Evolutionary conservation across 1,140 invertebrate genomes (phyloP).

Genomic region (Heterodera carotae): DNA sequence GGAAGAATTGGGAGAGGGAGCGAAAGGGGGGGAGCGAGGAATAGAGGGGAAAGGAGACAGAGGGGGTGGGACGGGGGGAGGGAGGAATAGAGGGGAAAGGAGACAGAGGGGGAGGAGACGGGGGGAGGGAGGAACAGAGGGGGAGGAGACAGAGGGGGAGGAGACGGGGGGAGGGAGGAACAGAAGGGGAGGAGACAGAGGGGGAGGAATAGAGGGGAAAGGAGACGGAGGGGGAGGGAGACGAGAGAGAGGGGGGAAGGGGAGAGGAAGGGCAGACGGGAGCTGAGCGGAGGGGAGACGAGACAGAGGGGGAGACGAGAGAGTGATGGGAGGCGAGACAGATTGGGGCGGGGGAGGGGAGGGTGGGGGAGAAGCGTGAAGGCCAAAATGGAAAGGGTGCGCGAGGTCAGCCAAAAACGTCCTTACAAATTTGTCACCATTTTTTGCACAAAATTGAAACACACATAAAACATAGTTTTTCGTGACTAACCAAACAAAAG

Average conservation of each 20-base stretch:
- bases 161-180: neutral
- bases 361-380: too few relatives aligned
- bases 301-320: neutral
- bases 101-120: neutral
- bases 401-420: too few relatives aligned
- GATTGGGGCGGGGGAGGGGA: too few relatives aligned
- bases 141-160: neutral
- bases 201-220: neutral
- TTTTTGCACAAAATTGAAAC: too few relatives aligned
- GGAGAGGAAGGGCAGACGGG: neutral
- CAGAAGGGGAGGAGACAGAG: too few relatives aligned
- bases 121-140: neutral
- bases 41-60: neutral
- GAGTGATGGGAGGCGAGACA: too few relatives aligned
- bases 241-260: neutral
- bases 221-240: neutral
- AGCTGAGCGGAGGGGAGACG: neutral
- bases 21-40: neutral
- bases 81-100: neutral
- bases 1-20: neutral
- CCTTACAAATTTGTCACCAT: too few relatives aligned
- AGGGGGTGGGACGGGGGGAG: neutral
- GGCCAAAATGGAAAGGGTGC: too few relatives aligned
- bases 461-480: too few relatives aligned
- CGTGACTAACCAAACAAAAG: too few relatives aligned